These are phyloP conservation scores for Mesocricetus auratus DNA, from an alignment of 2,113 vertebrate species.

Conservation along the genomic window DNA sequence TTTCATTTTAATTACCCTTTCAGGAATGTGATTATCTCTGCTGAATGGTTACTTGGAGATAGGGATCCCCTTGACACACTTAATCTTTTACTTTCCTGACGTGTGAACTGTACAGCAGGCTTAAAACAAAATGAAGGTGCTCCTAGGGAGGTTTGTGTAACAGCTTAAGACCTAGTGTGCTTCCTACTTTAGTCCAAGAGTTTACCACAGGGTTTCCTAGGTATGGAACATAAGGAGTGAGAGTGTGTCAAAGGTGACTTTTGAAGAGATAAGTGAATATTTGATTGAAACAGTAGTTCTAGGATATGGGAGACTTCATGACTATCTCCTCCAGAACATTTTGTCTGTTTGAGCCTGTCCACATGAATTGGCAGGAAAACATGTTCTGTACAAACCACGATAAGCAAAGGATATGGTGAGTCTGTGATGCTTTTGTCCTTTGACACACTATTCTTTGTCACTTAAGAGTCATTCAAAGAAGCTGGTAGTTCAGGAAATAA, in stretches of 20 bases:
- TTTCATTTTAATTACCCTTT: conserved; percentile 52
- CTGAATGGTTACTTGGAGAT: background rate
- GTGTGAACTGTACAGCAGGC: background rate
- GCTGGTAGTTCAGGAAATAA: background rate
- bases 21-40: background rate
- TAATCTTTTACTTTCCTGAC: background rate
- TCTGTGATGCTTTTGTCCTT: background rate
- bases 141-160: background rate
- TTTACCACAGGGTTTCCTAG: background rate
- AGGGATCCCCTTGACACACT: background rate
- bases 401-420: background rate
- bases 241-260: background rate
- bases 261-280: background rate
- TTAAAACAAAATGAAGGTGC: background rate
- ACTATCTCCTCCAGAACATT: background rate
- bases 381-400: background rate
- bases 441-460: background rate
- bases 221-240: background rate
- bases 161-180: background rate
- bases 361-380: background rate
- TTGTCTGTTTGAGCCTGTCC: background rate
- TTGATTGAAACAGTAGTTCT: background rate
- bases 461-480: background rate
- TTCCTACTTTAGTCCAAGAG: background rate
- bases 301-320: no score